These are phyloP conservation scores for Stenoptilia bipunctidactyla DNA, from an alignment of 2,888 invertebrate genomes.

Conservation along the genomic window DNA sequence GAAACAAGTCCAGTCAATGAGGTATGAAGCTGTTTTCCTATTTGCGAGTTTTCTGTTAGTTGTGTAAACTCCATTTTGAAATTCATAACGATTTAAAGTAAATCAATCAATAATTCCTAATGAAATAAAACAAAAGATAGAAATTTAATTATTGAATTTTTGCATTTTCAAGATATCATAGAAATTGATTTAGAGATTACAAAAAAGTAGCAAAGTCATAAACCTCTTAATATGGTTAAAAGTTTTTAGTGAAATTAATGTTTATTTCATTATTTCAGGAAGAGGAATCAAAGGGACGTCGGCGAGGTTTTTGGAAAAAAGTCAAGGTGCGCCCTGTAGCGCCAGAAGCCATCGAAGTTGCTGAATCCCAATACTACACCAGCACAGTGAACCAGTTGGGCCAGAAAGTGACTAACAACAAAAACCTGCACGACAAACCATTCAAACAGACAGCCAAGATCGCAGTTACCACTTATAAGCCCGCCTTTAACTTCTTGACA, in stretches of 20 bases:
- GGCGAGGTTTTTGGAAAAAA: constrained; percentile 82
- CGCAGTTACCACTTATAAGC: constrained; percentile 51
- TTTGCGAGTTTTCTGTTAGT: too few relatives aligned
- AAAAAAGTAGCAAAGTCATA: too few relatives aligned
- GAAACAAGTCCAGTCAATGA: constrained; percentile 27
- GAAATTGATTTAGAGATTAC: too few relatives aligned
- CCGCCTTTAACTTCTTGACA: constrained; percentile 35
- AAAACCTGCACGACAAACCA: constrained; percentile 30
- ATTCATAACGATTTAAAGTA: too few relatives aligned
- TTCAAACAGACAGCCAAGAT: constrained; percentile 28
- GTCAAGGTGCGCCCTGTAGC: constrained; percentile 72
- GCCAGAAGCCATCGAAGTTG: constrained; percentile 79
- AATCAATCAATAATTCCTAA: too few relatives aligned
- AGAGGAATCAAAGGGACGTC: constrained; percentile 30
- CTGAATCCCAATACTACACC: constrained; percentile 79
- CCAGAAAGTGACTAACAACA: constrained; percentile 27
- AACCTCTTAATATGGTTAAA: too few relatives aligned
- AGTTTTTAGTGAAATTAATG: too few relatives aligned
- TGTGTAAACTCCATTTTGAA: too few relatives aligned
- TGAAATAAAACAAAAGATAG: too few relatives aligned
- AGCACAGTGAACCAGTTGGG: constrained; percentile 72
- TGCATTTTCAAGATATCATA: too few relatives aligned
- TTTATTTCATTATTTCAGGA: constrained; percentile 30
- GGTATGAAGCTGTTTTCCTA: constrained; percentile 30
- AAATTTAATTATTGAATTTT: too few relatives aligned